Conservation (phyloP, 2,888 invertebrate species). For the Epicampocera succincta region DNA sequence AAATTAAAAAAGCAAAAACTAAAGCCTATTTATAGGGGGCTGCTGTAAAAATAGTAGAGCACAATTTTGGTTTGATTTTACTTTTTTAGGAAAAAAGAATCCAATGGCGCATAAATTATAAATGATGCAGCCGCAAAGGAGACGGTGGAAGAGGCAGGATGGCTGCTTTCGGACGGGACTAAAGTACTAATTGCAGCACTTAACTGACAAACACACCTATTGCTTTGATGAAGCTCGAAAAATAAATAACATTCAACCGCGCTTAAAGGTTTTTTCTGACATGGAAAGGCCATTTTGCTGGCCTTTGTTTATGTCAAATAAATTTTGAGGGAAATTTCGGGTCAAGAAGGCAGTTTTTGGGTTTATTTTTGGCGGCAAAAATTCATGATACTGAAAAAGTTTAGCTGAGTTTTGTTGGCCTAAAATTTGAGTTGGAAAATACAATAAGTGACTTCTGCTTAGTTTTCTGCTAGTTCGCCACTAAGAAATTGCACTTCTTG, state of each 20-base stretch:
- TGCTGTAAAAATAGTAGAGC: constrained; percentile 55
- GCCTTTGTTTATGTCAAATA: too few species aligned
- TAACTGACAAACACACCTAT: constrained; percentile 55
- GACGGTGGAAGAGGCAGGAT: constrained; percentile 2
- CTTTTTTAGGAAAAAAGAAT: constrained; percentile 45
- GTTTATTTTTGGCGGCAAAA: too few species aligned
- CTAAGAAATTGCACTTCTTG: too few species aligned
- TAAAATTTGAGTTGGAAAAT: too few species aligned
- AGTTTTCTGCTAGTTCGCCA: too few species aligned
- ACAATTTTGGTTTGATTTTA: constrained; percentile 46
- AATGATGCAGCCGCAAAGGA: constrained; percentile 47
- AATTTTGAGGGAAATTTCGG: too few species aligned
- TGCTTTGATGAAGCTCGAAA: constrained; percentile 20
- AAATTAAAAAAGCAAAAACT: constrained; percentile 42
- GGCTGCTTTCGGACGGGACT: background rate
- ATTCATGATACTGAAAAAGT: too few species aligned
- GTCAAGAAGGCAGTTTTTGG: too few species aligned
- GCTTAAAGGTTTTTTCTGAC: too few species aligned
- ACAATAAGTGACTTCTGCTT: too few species aligned
- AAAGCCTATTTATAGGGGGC: constrained; percentile 68
- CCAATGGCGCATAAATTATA: constrained; percentile 63
- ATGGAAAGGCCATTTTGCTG: too few species aligned
- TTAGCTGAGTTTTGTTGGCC: too few species aligned
- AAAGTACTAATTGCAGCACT: constrained; percentile 51
- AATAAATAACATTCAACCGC: constrained; percentile 17